Evolutionary conservation across 2,888 invertebrate species (phyloP), one percentile per base, ranked within the genome.

Genomic region (Phymatocera aterrima): DNA sequence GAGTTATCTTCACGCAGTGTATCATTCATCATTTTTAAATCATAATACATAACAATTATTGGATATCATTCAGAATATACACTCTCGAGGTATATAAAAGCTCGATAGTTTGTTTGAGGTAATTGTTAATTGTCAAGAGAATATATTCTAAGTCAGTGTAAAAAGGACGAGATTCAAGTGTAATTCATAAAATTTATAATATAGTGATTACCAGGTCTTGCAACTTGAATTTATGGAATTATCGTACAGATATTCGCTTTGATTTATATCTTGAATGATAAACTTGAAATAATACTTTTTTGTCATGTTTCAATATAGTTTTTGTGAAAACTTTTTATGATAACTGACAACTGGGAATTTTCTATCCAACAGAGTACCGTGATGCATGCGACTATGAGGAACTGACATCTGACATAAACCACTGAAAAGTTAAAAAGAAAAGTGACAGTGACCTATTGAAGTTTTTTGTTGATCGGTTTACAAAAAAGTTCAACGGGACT

Each of bases 401-500:
- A 8, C 21, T 54, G 24, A 60, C 60, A 75, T 37, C 75, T 57
- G 75, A 57, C 57, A 57, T 54, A 24, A 43, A 75, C 24, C 51
- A 40, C 40, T 75, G 28, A 57, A 28, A 75, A 60, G 21, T 51
- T 54, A 57, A 75, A 57, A 37, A 60, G 60, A 75, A 75, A 60
- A 75, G 54, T 75, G 75, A 75, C 75, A 75, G 75, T 75, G 75
- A 75, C 75, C 75, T 75, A 75, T 54, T 75, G 75, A 57, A 28
- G 75, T 40, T 57, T 61, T 75, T 75, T 68, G 43, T 72, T 51
- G 34, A 21, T 72, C 51, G 51, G 12, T 18, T 48, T 72, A 51
- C 57, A 60, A 75, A 28, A 54, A 18, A 48, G 37, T n/a, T 60
- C 24, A 75, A 75, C 75, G 40, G 75, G 24, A 75, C 60, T 21